These are phyloP conservation scores for Galeruca laticollis DNA, from an alignment of 2,888 invertebrate genomes.

Conservation along the genomic window DNA sequence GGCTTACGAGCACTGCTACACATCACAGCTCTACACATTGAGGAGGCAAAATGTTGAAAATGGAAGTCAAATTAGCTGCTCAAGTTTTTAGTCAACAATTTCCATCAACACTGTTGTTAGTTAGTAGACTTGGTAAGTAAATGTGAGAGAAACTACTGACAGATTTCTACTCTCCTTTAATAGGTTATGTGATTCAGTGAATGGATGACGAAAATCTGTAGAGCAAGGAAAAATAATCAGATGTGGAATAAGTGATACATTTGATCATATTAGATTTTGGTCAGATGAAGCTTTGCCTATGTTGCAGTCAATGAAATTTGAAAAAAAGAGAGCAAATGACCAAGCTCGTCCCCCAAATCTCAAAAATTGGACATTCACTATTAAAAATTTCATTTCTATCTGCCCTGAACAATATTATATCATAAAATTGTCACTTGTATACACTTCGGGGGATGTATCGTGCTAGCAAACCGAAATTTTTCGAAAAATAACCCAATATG, in stretches of 20 bases:
- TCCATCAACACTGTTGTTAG: neutral
- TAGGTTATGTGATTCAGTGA: conserved; percentile 4
- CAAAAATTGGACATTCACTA: neutral
- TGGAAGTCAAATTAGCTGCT: neutral
- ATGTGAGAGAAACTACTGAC: neutral
- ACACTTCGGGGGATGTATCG: no score
- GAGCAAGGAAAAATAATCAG: conserved; percentile 11
- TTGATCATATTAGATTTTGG: conserved; percentile 13
- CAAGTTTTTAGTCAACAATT: neutral
- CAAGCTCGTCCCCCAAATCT: conserved; percentile 2
- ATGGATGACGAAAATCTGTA: no score
- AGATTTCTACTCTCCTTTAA: conserved; percentile 18
- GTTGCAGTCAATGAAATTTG: neutral
- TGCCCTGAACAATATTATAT: no score
- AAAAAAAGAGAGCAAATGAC: neutral
- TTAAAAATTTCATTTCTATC: neutral
- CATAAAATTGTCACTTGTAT: no score
- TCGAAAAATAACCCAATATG: no score
- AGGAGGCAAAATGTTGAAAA: neutral
- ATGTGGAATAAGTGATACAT: conserved; percentile 13
- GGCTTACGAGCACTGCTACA: neutral
- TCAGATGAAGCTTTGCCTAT: neutral
- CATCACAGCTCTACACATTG: conserved; percentile 1
- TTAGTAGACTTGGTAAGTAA: neutral
- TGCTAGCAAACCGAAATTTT: no score